These are phyloP conservation scores for Elgaria multicarinata DNA, from an alignment of 2,113 vertebrate species.

Conservation along the genomic window DNA sequence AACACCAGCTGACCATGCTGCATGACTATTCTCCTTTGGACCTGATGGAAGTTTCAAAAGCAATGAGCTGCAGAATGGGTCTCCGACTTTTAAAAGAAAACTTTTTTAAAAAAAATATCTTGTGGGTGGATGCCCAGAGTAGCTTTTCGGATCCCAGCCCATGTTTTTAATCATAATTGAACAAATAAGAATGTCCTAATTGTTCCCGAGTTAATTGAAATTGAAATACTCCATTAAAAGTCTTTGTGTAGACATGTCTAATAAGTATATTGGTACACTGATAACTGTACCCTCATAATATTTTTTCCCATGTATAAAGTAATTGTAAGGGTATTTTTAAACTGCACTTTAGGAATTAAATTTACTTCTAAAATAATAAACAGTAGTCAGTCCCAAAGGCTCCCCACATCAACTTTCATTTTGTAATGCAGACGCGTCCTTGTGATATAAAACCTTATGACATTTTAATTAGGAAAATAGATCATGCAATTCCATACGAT, in stretches of 20 bases:
- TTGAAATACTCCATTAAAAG: constrained; percentile 41
- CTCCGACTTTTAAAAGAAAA: background rate
- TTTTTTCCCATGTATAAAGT: constrained; percentile 37
- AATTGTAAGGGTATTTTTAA: constrained; percentile 42
- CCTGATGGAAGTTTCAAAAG: background rate
- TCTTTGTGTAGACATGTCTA: constrained; percentile 20
- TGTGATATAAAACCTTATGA: constrained; percentile 56
- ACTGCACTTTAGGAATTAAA: constrained; percentile 33
- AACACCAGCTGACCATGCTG: background rate
- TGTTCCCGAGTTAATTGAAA: constrained; percentile 49
- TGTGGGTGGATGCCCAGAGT: background rate
- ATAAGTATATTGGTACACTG: background rate
- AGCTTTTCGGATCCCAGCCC: background rate
- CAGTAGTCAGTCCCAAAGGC: constrained; percentile 24
- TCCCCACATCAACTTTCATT: constrained; percentile 55
- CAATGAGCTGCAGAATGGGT: background rate
- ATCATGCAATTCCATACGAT: constrained; percentile 42
- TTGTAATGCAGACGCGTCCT: constrained; percentile 45
- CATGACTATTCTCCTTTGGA: background rate
- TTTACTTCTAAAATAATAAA: constrained; percentile 57
- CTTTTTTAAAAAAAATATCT: background rate
- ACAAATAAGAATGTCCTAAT: constrained; percentile 30
- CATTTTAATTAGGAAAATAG: constrained; percentile 66
- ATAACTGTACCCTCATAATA: background rate
- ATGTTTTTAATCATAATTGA: constrained; percentile 35